Evolutionary conservation across 2,797 vertebrate genomes (phyloP).

Genomic region (Steatocranus sp.): DNA sequence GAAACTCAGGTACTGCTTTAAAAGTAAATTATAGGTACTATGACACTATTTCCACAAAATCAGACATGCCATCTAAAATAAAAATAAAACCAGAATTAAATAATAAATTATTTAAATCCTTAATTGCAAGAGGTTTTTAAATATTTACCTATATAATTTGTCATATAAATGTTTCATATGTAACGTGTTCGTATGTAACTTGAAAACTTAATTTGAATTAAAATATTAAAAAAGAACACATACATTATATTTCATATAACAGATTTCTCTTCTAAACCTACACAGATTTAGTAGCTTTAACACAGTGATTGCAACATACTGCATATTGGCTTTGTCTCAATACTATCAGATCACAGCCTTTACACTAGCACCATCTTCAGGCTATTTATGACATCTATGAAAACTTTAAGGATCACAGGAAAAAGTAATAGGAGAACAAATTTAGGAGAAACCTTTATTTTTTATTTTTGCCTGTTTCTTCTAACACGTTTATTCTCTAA

Average conservation of each 20-base stretch:
- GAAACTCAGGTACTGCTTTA: neutral
- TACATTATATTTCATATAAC: neutral
- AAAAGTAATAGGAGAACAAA: neutral
- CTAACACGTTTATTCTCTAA: neutral
- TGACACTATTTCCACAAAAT: neutral
- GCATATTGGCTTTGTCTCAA: neutral
- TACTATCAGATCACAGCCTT: neutral
- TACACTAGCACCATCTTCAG: conserved; percentile 18
- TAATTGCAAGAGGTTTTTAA: neutral
- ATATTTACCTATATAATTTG: neutral
- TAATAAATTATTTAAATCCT: neutral
- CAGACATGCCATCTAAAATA: neutral
- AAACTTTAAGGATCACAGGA: neutral
- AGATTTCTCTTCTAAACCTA: neutral
- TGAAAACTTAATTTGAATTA: neutral
- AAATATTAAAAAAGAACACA: neutral
- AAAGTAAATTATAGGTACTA: neutral
- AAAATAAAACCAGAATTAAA: neutral
- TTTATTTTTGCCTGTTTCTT: neutral
- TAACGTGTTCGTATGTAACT: neutral
- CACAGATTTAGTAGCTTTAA: neutral
- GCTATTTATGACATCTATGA: neutral
- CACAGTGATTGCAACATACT: neutral
- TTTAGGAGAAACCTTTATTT: neutral
- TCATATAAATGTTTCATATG: neutral